Evolutionary conservation across 2,113 vertebrate species (phyloP).

Genomic region (Clarias gariepinus): DNA sequence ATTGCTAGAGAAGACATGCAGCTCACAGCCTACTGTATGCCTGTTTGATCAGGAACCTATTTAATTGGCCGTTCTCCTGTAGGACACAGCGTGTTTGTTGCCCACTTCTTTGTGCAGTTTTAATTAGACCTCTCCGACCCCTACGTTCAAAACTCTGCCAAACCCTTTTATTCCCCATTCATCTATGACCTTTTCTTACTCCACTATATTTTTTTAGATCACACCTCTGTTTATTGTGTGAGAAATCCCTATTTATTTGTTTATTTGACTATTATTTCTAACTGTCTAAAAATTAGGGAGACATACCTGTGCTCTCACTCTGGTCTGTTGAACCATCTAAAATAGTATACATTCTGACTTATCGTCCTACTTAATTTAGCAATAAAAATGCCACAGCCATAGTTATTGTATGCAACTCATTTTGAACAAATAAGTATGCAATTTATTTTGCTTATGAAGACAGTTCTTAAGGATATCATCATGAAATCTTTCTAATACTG

Average conservation of each 20-base stretch:
- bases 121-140: constrained; percentile 50
- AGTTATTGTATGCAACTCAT: not conserved
- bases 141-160: not conserved
- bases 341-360: not conserved
- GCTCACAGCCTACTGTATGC: constrained; percentile 10
- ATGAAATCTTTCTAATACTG: not conserved
- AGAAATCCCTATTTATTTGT: constrained; percentile 5
- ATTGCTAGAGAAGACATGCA: constrained; percentile 28
- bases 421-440: not conserved
- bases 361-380: not conserved
- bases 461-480: not conserved
- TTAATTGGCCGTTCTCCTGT: constrained; percentile 50
- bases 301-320: not conserved
- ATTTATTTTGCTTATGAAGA: not conserved
- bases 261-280: constrained; percentile 3
- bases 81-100: constrained; percentile 37
- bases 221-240: not conserved
- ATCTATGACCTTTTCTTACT: constrained; percentile 30
- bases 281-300: not conserved
- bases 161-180: constrained; percentile 16
- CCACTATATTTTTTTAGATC: not conserved
- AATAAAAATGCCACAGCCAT: not conserved
- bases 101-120: constrained; percentile 13
- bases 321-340: not conserved
- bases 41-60: constrained; percentile 39